These are phyloP conservation scores for Blastobasis lacticolella DNA, from an alignment of 2,888 invertebrate species.

Conservation along the genomic window DNA sequence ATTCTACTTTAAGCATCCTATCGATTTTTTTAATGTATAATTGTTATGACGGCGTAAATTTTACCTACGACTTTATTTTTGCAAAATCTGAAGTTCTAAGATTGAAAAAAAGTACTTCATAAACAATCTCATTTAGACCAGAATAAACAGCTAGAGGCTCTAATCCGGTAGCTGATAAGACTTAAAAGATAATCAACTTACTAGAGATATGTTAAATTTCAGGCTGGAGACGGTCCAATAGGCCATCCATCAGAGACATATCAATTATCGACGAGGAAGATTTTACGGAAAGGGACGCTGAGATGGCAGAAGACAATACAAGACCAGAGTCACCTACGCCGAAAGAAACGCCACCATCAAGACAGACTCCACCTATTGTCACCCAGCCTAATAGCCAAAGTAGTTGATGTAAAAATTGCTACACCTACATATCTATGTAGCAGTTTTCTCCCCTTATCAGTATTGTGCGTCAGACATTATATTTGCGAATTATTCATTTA, in stretches of 20 bases:
- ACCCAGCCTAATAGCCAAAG: neutral
- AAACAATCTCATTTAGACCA: too few species aligned
- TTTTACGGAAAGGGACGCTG: conserved; percentile 56
- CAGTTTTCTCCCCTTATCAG: too few species aligned
- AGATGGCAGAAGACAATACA: conserved; percentile 3
- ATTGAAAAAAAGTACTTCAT: too few species aligned
- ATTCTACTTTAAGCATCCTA: too few species aligned
- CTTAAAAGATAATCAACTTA: too few species aligned
- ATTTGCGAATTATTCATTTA: neutral
- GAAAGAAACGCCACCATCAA: neutral
- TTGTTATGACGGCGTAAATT: too few species aligned
- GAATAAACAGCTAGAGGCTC: too few species aligned
- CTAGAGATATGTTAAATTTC: neutral
- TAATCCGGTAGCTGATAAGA: too few species aligned
- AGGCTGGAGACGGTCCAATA: conserved; percentile 79
- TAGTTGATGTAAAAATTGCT: neutral
- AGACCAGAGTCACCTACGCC: conserved; percentile 1
- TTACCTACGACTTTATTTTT: too few species aligned
- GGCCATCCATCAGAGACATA: conserved; percentile 83
- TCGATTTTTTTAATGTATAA: too few species aligned
- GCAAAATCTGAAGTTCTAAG: too few species aligned
- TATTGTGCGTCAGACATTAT: neutral
- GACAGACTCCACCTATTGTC: conserved; percentile 1
- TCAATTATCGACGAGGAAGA: conserved; percentile 83
- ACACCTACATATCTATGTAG: too few species aligned